Conservation (phyloP, 1,140 invertebrate species). For the Meteorus sp. region DNA sequence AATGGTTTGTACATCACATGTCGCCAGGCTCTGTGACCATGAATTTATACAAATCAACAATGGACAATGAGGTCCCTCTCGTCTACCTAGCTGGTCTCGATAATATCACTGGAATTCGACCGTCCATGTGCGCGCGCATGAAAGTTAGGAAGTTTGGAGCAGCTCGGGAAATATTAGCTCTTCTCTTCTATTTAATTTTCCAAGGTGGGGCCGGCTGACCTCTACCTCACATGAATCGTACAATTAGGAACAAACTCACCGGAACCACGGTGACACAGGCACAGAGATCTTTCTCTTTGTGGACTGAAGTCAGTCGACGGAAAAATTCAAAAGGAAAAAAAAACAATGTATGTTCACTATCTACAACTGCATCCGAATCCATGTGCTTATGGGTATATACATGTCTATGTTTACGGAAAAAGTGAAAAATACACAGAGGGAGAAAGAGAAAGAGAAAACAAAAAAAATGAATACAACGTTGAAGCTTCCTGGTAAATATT, state of each 20-base stretch:
- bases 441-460: too few species aligned
- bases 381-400: too few species aligned
- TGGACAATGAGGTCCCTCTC: conserved; percentile 27
- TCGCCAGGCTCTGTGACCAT: too few species aligned
- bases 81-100: conserved; percentile 34
- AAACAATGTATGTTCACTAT: too few species aligned
- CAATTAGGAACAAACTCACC: conserved; percentile 21
- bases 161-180: conserved; percentile 32
- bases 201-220: conserved; percentile 27
- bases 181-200: conserved; percentile 29
- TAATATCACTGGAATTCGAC: conserved; percentile 33
- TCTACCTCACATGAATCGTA: conserved; percentile 17
- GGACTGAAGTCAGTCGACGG: conserved; percentile 14
- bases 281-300: conserved; percentile 2
- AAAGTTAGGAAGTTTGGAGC: too few species aligned
- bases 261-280: neutral
- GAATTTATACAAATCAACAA: conserved; percentile 11
- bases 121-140: conserved; percentile 14
- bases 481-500: too few species aligned
- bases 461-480: too few species aligned
- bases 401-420: too few species aligned
- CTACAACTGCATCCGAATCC: too few species aligned
- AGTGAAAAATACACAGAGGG: too few species aligned
- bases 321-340: conserved; percentile 15
- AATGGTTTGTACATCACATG: too few species aligned